A percentile compares a stretch with the other conserved stretches of the same genome.
Conservation (phyloP, 2,113 vertebrate species). For the Helogale parvula region DNA sequence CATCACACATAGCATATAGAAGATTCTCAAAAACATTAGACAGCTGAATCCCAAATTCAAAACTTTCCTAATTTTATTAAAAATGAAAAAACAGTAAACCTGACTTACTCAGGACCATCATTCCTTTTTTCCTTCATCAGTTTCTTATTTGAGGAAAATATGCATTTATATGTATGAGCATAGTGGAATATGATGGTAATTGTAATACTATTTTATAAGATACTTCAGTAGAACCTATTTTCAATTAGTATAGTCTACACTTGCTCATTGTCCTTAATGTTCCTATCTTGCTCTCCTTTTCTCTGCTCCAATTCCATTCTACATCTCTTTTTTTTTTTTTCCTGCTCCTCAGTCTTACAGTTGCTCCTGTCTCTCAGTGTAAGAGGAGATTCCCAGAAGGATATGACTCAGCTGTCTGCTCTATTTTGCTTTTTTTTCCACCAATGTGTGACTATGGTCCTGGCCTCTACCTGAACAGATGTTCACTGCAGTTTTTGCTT, state of each 20-base stretch:
- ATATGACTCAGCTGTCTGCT: neutral
- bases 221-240: neutral
- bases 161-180: neutral
- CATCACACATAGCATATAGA: neutral
- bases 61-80: neutral
- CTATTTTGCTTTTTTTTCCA: neutral
- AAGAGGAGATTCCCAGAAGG: neutral
- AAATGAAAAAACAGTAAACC: constrained; percentile 21
- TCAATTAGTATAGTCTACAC: neutral
- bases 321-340: neutral
- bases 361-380: neutral
- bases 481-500: neutral
- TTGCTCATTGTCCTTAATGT: neutral
- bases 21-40: constrained; percentile 7
- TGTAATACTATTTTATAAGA: neutral
- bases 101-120: constrained; percentile 3
- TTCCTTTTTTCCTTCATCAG: neutral
- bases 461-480: neutral
- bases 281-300: neutral
- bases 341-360: neutral
- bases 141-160: constrained; percentile 24
- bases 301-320: neutral
- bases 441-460: neutral
- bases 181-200: neutral
- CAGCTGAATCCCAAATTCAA: neutral